These are phyloP conservation scores for Pionites leucogaster DNA, from an alignment of 2,113 vertebrate species.

Conservation along the genomic window DNA sequence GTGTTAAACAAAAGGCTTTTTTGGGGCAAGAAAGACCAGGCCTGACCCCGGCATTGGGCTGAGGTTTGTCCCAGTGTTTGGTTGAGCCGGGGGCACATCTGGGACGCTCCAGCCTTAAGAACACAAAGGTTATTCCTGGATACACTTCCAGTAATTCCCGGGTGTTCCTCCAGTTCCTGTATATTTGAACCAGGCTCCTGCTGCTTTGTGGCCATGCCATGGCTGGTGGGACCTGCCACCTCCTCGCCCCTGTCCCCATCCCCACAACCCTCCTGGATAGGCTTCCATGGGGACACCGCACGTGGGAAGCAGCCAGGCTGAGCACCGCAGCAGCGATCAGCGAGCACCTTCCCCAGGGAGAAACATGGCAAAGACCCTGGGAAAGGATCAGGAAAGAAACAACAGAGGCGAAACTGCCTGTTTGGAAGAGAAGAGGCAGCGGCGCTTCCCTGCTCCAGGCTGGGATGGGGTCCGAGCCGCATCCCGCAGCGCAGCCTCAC, in stretches of 20 bases:
- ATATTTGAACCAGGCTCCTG: not conserved
- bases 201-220: not conserved
- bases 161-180: not conserved
- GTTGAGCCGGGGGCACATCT: not conserved
- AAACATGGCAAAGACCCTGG: not conserved
- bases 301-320: not conserved
- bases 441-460: not conserved
- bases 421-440: not conserved
- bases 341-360: not conserved
- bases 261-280: not conserved
- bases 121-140: not conserved
- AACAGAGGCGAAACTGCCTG: not conserved
- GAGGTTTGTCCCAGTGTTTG: rapidly evolving
- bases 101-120: not conserved
- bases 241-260: not conserved
- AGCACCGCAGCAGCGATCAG: not conserved
- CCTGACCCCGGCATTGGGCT: rapidly evolving
- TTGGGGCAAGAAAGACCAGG: too few species aligned
- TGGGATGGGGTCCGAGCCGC: not conserved
- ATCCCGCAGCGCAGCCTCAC: rapidly evolving
- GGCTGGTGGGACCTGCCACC: not conserved
- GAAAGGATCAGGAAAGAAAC: not conserved
- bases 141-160: not conserved
- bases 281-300: not conserved
- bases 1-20: not conserved